Conservation (phyloP, 2,888 invertebrate genomes). For the Teleogryllus oceanicus region DNA sequence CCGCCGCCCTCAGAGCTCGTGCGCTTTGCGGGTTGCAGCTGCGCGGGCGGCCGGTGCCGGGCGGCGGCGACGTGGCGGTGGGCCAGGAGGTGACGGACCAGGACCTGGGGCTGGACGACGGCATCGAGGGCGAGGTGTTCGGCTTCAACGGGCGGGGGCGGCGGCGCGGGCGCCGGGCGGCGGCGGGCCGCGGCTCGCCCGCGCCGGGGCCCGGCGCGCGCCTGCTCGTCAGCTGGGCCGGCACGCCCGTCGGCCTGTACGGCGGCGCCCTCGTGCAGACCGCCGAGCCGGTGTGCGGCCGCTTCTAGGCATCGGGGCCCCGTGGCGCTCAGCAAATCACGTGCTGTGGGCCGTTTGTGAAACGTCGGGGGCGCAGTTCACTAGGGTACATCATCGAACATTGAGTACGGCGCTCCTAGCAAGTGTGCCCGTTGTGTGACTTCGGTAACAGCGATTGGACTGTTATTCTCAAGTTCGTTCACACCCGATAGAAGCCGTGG, state of each 20-base stretch:
- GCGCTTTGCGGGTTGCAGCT: slow-evolving; percentile 51
- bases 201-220: slow-evolving; percentile 2
- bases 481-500: too few relatives aligned
- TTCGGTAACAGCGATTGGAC: too few relatives aligned
- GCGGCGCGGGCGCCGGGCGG: not conserved
- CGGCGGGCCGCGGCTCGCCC: slow-evolving; percentile 51
- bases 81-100: slow-evolving; percentile 67
- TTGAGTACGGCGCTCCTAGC: too few relatives aligned
- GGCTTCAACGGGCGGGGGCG: slow-evolving; percentile 49
- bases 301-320: slow-evolving; percentile 46
- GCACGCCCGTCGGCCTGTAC: slow-evolving; percentile 63
- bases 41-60: slow-evolving; percentile 54
- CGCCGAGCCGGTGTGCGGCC: slow-evolving; percentile 58
- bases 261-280: slow-evolving; percentile 62
- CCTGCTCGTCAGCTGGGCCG: slow-evolving; percentile 59
- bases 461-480: too few relatives aligned
- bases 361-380: too few relatives aligned
- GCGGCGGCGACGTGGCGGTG: slow-evolving; percentile 62
- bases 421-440: too few relatives aligned
- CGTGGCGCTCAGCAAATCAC: too few relatives aligned
- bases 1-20: not conserved
- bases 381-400: too few relatives aligned
- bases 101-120: slow-evolving; percentile 61
- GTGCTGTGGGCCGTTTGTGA: too few relatives aligned
- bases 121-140: slow-evolving; percentile 65